phyloP scores from a whole-genome alignment of 1,140 invertebrate genomes.

The Drosophila elegans region DNA sequence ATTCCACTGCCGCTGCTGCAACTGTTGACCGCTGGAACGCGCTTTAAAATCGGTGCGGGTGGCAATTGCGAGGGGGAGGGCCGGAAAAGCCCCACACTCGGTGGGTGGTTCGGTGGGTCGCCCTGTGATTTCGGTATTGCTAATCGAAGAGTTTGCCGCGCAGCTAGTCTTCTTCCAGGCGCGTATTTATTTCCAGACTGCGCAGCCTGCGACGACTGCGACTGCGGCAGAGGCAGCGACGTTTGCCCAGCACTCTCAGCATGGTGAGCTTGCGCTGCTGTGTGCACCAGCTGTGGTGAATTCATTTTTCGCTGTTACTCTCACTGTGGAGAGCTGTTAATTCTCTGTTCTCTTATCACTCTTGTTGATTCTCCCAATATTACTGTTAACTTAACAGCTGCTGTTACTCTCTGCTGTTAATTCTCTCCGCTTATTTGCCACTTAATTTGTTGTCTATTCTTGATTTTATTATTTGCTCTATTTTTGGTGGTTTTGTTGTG shows the following conservation, averaged over 20 bases:
- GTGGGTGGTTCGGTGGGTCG: constrained; percentile 46
- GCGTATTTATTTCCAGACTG: constrained; percentile 69
- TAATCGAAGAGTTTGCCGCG: constrained; percentile 74
- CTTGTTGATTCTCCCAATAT: background rate
- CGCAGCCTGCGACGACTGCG: constrained; percentile 11
- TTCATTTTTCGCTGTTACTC: constrained; percentile 2
- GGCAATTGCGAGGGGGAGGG: constrained; percentile 79
- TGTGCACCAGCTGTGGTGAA: background rate
- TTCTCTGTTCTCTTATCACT: background rate
- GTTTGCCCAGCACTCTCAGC: constrained; percentile 4
- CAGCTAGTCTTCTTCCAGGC: constrained; percentile 83
- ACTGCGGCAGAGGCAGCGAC: background rate
- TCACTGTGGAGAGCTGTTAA: background rate
- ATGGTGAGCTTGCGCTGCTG: constrained; percentile 6
- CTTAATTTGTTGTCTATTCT: background rate
- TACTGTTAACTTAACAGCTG: background rate
- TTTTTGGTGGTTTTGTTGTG: background rate
- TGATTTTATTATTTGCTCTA: background rate
- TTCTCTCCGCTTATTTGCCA: background rate
- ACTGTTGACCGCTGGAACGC: constrained; percentile 20
- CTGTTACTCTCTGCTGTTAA: constrained; percentile 3
- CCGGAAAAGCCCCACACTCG: constrained; percentile 48
- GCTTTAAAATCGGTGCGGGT: constrained; percentile 72
- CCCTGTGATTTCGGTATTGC: constrained; percentile 79
- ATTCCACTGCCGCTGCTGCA: constrained; percentile 46